Evolutionary conservation across 2,797 vertebrate genomes (phyloP), one percentile per base, ranked within the genome.

Genomic region (Paratrypauchen microcephalus): DNA sequence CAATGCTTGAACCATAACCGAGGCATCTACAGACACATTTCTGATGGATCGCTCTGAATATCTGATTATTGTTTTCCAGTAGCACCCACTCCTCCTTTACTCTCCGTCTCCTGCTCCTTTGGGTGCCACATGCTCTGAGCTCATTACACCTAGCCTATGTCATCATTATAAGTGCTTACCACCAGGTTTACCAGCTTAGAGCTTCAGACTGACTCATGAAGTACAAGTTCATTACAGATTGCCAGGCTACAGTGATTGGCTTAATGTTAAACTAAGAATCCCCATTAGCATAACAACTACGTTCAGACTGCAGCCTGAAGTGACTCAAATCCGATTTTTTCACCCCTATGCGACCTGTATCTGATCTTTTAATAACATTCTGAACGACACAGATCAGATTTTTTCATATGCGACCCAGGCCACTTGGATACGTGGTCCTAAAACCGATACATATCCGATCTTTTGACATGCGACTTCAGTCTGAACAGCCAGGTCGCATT

Each of bases 71-170:
- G 13, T 24, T 24, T 36, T 45, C 41, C 9, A 45, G 3, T 4
- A 45, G 41, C 41, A 3, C 54, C 54, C 5, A 26, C 21, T 2
- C 7, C 16, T 50, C 18, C 19, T n/a, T 50, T 8, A n/a, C 18
- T 23, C 5, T 21, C 56, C 11, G 26, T 56, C 50, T 64, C 65
- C 12, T 48, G 19, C 19, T 8, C 62, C 55, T 73, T 56, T 32
- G 61, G 65, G 61, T 23, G 18, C 26, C 56, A 2, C 50, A 39
- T 32, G 30, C 28, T 5, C 63, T 65, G 61, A 70, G 30, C 64
- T 57, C 13, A 66, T 54, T 45, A 63, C 70, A 69, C 68, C 83
- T 77, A 83, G 82, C 85, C 86, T 83, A 81, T 57, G 73, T 66
- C 55, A 26, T 21, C 55, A 47, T 65, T 36, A 68, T 19, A 28